Evolutionary conservation across 92 coral and sea anemone species (phyloP), one percentile per base, ranked within the genome.

Genomic region (Zoanthus solanderi): DNA sequence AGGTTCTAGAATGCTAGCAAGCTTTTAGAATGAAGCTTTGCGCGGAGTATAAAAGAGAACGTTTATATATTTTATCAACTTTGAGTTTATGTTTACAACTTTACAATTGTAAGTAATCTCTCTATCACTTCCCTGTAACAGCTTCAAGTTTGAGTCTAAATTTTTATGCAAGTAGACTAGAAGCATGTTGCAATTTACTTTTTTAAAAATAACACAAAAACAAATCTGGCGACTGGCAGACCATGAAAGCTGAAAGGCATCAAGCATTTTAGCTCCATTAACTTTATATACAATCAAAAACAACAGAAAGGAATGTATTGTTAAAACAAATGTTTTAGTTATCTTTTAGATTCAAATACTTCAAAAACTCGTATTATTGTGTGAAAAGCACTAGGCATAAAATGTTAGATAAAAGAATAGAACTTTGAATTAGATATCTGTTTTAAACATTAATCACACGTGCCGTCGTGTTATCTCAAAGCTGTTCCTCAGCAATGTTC

Each of bases 391-490:
- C 74, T 78, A 4, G 30, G n/a, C 87, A 23, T 9, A 78, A 79
- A 91, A 78, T 79, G 77, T 84, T 82, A 0, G 2, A 50, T 50
- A 50, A 50, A 78, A 90, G 72, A 68, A 71, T 77, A 50, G 17
- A 58, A 37, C 4, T 37, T 37, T 2, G 42, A 37, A 37, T 37
- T 37, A 88, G 84, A 91, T 89, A 88, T 69, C 42, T 78, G 56
- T 78, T 91, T 91, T 91, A 91, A 91, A 88, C 83, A 91, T 91
- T 91, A 82, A 91, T 91, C 87, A 78, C 92, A 88, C 94, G 89
- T 91, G 94, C 54, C 77, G 45, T 29, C 8, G 9, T 30, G 23
- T 18, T 37, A 75, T 50, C 57, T 31, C 23, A 60, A 23, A 37
- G 30, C 60, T 42, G 45, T 44, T 30, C 45, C 23, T 65, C 74